phyloP scores from a whole-genome alignment of 2,797 vertebrate genomes.

The Tauraco hartlaubi region DNA sequence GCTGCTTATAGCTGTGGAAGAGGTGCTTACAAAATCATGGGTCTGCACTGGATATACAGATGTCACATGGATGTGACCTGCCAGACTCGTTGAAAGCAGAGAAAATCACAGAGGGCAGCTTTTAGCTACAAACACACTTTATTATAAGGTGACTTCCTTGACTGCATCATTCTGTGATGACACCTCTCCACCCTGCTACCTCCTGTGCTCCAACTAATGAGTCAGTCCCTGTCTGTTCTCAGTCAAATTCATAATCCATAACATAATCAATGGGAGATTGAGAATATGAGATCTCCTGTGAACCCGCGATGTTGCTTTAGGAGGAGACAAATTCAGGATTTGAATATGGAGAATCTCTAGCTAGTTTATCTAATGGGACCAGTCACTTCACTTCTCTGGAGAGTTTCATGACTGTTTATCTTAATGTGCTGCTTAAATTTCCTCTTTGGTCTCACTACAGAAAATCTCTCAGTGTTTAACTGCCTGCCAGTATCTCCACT shows the following conservation, averaged over 20 bases:
- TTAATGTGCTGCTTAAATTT: no score
- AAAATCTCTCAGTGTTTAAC: no score
- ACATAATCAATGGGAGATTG: not conserved
- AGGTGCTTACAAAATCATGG: not conserved
- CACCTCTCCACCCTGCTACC: not conserved
- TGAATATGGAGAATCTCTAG: not conserved
- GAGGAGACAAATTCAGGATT: not conserved
- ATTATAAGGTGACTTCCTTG: not conserved
- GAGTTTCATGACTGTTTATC: no score
- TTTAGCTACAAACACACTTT: not conserved
- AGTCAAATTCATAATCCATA: not conserved
- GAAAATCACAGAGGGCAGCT: not conserved
- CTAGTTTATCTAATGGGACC: not conserved
- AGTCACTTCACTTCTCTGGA: no score
- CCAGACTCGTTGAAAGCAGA: not conserved
- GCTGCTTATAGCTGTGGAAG: not conserved
- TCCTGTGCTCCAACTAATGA: not conserved
- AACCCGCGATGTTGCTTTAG: not conserved
- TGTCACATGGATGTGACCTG: not conserved
- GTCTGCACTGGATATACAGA: not conserved
- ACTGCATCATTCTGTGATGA: not conserved
- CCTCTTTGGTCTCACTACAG: no score
- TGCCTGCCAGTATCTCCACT: no score
- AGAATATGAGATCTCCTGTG: not conserved
- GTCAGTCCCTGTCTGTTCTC: not conserved